Percentiles rank a stretch among this genome's conserved stretches.
These are phyloP conservation scores for Leptocoma aspasia DNA, from an alignment of 2,113 vertebrate genomes.

Conservation along the genomic window DNA sequence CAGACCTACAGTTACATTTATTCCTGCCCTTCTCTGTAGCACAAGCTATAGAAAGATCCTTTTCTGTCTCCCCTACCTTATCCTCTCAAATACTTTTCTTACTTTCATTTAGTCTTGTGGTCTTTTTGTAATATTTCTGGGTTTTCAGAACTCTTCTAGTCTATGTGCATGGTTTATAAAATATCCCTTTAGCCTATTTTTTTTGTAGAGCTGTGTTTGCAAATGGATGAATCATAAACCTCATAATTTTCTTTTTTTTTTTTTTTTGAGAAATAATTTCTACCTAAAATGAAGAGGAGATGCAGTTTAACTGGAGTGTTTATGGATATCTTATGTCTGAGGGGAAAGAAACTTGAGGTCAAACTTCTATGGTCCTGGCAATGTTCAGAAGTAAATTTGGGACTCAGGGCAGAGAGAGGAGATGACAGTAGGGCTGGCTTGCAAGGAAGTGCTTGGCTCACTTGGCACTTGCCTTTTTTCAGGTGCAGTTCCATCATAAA, in stretches of 20 bases:
- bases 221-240: constrained; percentile 33
- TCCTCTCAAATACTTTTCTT: constrained; percentile 28
- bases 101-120: constrained; percentile 30
- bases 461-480: background rate
- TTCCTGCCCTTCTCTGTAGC: background rate
- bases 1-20: background rate
- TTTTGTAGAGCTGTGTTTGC: background rate
- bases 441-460: background rate
- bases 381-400: background rate
- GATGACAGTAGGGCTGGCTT: background rate
- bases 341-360: background rate
- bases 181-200: background rate
- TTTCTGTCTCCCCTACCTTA: background rate
- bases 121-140: background rate
- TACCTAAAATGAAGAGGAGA: background rate
- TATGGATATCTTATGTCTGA: background rate
- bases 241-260: background rate
- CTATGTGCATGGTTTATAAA: background rate
- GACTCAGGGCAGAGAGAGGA: fast-evolving
- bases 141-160: background rate
- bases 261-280: background rate
- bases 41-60: background rate
- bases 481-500: background rate
- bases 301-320: background rate
- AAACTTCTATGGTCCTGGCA: background rate